Evolutionary conservation across 2,797 vertebrate genomes (phyloP).

Genomic region (Microchirus variegatus): DNA sequence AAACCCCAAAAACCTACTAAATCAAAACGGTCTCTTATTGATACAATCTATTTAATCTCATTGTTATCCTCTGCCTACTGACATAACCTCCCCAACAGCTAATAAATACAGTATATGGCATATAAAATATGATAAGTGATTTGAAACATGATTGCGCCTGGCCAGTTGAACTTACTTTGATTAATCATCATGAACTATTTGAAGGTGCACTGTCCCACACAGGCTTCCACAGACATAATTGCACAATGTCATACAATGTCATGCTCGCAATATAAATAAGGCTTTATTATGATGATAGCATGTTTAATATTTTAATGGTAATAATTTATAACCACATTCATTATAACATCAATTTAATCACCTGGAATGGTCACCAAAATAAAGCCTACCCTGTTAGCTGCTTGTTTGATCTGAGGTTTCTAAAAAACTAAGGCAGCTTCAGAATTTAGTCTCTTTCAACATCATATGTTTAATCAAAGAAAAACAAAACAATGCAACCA

Average conservation of each 20-base stretch:
- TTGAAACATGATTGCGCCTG: neutral
- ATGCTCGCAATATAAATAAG: neutral
- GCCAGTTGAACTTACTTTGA: neutral
- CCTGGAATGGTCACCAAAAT: neutral
- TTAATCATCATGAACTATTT: constrained; percentile 11
- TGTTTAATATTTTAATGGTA: constrained; percentile 9
- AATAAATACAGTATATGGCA: constrained; percentile 14
- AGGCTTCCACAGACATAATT: neutral
- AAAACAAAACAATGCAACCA: too few relatives aligned
- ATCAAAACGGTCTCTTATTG: too few relatives aligned
- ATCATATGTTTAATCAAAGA: too few relatives aligned
- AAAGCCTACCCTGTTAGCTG: too few relatives aligned
- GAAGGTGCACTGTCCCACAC: neutral
- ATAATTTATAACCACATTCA: constrained; percentile 8
- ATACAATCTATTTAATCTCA: too few relatives aligned
- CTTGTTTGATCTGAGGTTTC: too few relatives aligned
- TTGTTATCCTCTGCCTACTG: neutral
- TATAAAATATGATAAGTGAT: constrained; percentile 4
- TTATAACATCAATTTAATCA: constrained; percentile 17
- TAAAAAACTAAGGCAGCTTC: too few relatives aligned
- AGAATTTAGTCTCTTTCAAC: too few relatives aligned
- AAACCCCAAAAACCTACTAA: neutral
- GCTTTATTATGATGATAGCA: neutral
- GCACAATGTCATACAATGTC: neutral
- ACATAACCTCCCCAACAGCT: neutral